Conservation (phyloP, 2,797 vertebrate species). For the Graptemys geographica region DNA sequence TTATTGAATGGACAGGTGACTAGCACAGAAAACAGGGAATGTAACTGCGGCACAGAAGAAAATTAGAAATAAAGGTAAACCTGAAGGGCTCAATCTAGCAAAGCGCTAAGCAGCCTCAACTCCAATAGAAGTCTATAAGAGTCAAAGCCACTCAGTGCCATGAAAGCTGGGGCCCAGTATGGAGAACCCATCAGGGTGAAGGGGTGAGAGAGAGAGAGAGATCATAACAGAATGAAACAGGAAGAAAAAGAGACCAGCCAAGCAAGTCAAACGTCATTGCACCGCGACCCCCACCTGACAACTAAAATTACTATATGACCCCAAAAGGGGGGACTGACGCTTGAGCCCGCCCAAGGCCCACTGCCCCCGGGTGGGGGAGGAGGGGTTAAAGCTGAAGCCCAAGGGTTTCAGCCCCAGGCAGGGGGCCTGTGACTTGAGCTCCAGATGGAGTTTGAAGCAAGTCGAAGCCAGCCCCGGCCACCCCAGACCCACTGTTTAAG, state of each 20-base stretch:
- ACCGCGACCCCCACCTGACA: too few relatives aligned
- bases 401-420: too few relatives aligned
- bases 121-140: fast-evolving
- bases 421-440: too few relatives aligned
- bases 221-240: background rate
- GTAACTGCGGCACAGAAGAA: background rate
- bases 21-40: background rate
- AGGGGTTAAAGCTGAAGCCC: too few relatives aligned
- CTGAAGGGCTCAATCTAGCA: fast-evolving
- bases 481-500: too few relatives aligned
- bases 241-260: background rate
- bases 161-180: background rate
- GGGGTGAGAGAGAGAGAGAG: background rate
- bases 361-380: too few relatives aligned
- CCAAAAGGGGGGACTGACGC: too few relatives aligned
- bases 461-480: too few relatives aligned
- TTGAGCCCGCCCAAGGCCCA: too few relatives aligned
- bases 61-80: background rate
- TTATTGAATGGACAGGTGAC: background rate
- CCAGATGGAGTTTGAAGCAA: too few relatives aligned
- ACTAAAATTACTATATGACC: too few relatives aligned
- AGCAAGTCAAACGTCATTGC: too few relatives aligned
- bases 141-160: background rate
- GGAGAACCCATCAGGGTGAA: background rate
- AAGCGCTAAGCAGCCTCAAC: background rate